Conservation (phyloP, 2,797 vertebrate genomes). For the Spheniscus humboldti region DNA sequence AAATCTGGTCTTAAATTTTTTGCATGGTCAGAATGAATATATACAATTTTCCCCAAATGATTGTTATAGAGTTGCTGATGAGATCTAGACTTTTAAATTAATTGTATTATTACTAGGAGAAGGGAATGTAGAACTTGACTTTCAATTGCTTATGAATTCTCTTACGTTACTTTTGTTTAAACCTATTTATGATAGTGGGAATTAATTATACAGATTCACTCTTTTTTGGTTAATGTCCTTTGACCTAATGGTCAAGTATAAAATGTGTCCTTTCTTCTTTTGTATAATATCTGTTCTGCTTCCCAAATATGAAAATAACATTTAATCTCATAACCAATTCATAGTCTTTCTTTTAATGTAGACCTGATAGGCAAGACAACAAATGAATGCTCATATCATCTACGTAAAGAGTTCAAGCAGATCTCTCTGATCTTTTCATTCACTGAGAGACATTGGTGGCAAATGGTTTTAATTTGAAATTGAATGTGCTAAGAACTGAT, state of each 20-base stretch:
- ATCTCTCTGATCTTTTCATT: slow-evolving; percentile 47
- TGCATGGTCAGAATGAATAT: neutral
- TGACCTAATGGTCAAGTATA: neutral
- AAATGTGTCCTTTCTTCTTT: neutral
- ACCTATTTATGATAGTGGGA: neutral
- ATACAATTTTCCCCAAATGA: neutral
- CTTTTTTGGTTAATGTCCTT: neutral
- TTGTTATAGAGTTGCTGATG: neutral
- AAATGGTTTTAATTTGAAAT: slow-evolving; percentile 70
- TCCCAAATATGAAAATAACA: neutral
- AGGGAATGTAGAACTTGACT: neutral
- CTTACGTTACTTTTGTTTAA: neutral
- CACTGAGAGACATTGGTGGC: slow-evolving; percentile 38
- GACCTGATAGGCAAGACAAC: neutral
- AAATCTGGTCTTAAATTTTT: neutral
- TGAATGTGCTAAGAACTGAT: slow-evolving; percentile 63
- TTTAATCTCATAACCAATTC: neutral
- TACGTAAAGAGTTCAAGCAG: slow-evolving; percentile 54
- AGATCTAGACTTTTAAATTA: neutral
- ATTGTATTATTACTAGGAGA: neutral
- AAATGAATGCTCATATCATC: slow-evolving; percentile 57
- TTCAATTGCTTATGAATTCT: neutral
- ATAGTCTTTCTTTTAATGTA: neutral
- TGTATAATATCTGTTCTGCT: neutral
- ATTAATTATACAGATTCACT: neutral